Percentiles rank a stretch among this genome's conserved stretches.
These are phyloP conservation scores for Caradrina clavipalpis DNA, from an alignment of 2,888 invertebrate species.

Conservation along the genomic window DNA sequence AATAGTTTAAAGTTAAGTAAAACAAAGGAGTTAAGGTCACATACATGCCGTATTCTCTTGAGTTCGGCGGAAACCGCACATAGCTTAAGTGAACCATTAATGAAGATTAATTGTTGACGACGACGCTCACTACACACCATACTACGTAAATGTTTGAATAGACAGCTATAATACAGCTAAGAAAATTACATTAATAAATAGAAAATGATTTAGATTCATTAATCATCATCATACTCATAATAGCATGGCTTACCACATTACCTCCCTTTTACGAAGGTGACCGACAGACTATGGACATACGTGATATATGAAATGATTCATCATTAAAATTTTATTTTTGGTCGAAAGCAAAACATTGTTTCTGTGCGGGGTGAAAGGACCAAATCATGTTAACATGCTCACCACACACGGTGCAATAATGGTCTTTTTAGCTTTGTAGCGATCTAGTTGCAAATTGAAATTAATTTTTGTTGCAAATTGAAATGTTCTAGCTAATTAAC, in stretches of 20 bases:
- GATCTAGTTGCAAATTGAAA: conserved; percentile 17
- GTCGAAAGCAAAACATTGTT: conserved; percentile 57
- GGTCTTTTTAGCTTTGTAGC: conserved; percentile 6
- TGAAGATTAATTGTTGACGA: conserved; percentile 88
- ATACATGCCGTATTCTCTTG: conserved; percentile 71
- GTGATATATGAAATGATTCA: conserved; percentile 49
- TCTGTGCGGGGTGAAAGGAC: conserved; percentile 8
- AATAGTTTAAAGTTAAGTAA: conserved; percentile 72
- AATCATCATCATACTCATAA: conserved; percentile 59
- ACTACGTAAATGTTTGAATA: conserved; percentile 61
- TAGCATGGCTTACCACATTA: conserved; percentile 52
- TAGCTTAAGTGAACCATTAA: conserved; percentile 85
- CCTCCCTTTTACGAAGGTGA: conserved; percentile 42
- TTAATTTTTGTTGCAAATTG: conserved; percentile 1
- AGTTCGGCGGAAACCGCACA: conserved; percentile 80
- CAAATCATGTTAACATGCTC: conserved; percentile 35
- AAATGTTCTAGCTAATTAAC: neutral
- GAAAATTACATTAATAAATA: conserved; percentile 61
- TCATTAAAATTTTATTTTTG: conserved; percentile 52
- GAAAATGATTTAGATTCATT: conserved; percentile 62
- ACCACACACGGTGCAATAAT: conserved; percentile 17
- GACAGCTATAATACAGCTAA: conserved; percentile 52
- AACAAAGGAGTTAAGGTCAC: conserved; percentile 71
- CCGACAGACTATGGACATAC: conserved; percentile 36
- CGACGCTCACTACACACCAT: conserved; percentile 73